Evolutionary conservation across 2,888 invertebrate species (phyloP), one percentile per base, ranked within the genome.

Genomic region (Actias luna): DNA sequence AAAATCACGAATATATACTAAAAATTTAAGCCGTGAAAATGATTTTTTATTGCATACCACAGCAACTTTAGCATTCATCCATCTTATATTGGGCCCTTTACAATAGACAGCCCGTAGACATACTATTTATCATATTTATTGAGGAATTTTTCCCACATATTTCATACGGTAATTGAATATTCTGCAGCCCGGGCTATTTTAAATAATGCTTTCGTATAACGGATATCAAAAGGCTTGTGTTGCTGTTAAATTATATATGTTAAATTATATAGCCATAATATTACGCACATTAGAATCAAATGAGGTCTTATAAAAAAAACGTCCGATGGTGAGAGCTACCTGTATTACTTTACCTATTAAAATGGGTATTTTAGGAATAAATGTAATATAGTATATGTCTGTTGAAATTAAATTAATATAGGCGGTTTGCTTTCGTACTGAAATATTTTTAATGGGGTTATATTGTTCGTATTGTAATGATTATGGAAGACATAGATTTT

Each of bases 41-140:
- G 46, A 60, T 59, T 46, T 64, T 46, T 59, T 64, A 46, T 12
- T 62, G 59, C 61, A 59, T 55, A 64, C 29, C 59, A 46, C 35
- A 50, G n/a, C 55, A 16, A 55, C 29, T 55, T 29, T 55, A 55
- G n/a, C 29, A 55, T 55, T 14, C 55, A 55, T 55, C 55, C 27
- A 55, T 55, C 55, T 55, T 55, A 55, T 55, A 55, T 55, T 55
- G 16, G 29, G 29, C 29, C 5, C 29, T 29, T 29, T 27, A 55
- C 55, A 29, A 55, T 29, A 29, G 55, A 55, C 55, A 55, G 55
- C 22, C 55, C 29, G 27, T 55, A n/a, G 29, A 29, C 55, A 29
- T 55, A 55, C 29, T 55, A 29, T 55, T 55, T 55, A 55, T 55
- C 55, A 55, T 55, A 55, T 55, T 55, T 29, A 2, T n/a, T 55